Evolutionary conservation across 2,797 vertebrate genomes (phyloP), one percentile per base, ranked within the genome.

Genomic region (Podarcis lilfordi): DNA sequence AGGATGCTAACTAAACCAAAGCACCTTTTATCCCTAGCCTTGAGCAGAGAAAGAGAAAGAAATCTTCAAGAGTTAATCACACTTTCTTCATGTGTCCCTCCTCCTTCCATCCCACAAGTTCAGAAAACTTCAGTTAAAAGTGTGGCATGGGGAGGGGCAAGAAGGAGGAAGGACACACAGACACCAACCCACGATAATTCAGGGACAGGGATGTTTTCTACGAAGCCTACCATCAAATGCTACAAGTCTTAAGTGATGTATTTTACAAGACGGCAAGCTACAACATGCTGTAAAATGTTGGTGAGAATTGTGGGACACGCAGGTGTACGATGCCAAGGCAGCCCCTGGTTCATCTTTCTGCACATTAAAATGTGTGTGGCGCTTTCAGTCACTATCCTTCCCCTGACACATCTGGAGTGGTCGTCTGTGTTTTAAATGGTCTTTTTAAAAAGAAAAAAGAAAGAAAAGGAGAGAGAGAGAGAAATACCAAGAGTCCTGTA

Each of bases 21-120:
- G 89, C 88, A 94, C 92, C 93, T 97, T 95, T 95, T 96, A 96
- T 96, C 95, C 96, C 92, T 91, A 87, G 90, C 88, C 88, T 94
- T 93, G 91, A 94, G 19, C 66, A 29, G n/a, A 50, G 69, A 93
- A 93, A 92, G 89, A 91, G 90, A 91, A 92, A 69, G 17, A 32
- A 86, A 25, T 23, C 90, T 92, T 94, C 95, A 94, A 96, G 93
- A 89, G 93, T 55, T 76, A 85, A 92, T 91, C 85, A 92, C 90
- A 25, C 82, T 85, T 92, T 93, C 92, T 89, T 64, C 0, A 5
- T 84, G 84, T 90, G 86, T 61, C 91, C 85, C 92, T 90, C 89
- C 91, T 91, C 91, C 68, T 32, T 82, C 91, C 79, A 55, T 83
- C 27, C 17, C 69, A 17, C 9, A 45, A 32, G 8, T 55, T 40